These are phyloP conservation scores for Pristionchus pacificus DNA, from an alignment of 1,140 invertebrate species.

Conservation along the genomic window DNA sequence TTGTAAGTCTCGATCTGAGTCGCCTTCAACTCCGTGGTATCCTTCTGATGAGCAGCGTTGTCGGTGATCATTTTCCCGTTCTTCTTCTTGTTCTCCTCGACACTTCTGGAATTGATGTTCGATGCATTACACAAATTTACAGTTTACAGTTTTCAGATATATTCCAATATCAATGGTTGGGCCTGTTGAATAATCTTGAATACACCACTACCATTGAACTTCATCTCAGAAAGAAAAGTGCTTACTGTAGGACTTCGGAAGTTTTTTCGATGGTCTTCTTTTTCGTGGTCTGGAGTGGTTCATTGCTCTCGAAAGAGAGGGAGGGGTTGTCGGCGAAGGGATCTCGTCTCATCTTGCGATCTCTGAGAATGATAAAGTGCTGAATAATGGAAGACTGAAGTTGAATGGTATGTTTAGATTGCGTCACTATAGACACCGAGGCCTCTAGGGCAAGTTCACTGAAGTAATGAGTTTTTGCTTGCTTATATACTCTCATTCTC, in stretches of 20 bases:
- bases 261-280: constrained; percentile 32
- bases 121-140: too few relatives aligned
- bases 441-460: too few relatives aligned
- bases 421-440: too few relatives aligned
- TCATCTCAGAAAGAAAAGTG: neutral
- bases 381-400: too few relatives aligned
- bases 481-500: too few relatives aligned
- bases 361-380: too few relatives aligned
- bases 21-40: constrained; percentile 36
- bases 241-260: constrained; percentile 25
- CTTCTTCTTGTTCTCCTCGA: constrained; percentile 27
- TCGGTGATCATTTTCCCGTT: constrained; percentile 35
- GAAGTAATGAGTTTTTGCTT: too few relatives aligned
- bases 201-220: too few relatives aligned
- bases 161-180: constrained; percentile 4
- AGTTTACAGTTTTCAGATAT: too few relatives aligned
- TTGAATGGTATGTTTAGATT: too few relatives aligned
- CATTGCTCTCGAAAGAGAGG: neutral
- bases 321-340: too few relatives aligned
- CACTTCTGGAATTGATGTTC: constrained; percentile 24
- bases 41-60: constrained; percentile 36
- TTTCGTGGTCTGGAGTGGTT: constrained; percentile 19
- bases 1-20: constrained; percentile 33
- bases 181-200: constrained; percentile 7
- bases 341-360: too few relatives aligned